A percentile compares a stretch with the other conserved stretches of the same genome.
Conservation (phyloP, 2,113 vertebrate genomes). For the Limanda limanda region DNA sequence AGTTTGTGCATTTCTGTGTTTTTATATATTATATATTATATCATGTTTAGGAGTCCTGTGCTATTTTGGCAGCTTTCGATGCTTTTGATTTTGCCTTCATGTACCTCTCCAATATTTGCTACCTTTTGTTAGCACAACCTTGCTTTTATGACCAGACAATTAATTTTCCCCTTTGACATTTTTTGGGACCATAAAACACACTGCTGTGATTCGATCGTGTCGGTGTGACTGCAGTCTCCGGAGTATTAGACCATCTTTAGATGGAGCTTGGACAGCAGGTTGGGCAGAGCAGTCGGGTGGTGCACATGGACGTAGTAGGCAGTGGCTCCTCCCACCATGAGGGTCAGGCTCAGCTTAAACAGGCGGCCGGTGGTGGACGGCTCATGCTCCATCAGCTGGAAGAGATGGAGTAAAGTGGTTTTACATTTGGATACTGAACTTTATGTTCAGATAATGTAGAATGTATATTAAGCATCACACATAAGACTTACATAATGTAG, state of each 20-base stretch:
- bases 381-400: slow-evolving; percentile 20
- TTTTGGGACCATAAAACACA: too few relatives aligned
- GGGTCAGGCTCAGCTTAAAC: slow-evolving; percentile 57
- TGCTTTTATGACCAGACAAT: too few relatives aligned
- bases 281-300: slow-evolving; percentile 45
- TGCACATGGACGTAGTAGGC: slow-evolving; percentile 60
- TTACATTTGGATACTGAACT: background rate
- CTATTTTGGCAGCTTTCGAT: too few relatives aligned
- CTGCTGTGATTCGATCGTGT: background rate
- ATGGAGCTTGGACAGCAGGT: slow-evolving; percentile 55
- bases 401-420: background rate
- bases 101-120: too few relatives aligned
- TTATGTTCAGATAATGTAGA: background rate
- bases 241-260: slow-evolving; percentile 40
- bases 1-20: background rate
- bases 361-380: slow-evolving; percentile 27
- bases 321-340: slow-evolving; percentile 47
- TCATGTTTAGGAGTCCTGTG: too few relatives aligned
- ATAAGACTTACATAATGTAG: background rate
- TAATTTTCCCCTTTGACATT: too few relatives aligned
- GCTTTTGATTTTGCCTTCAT: too few relatives aligned
- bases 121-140: too few relatives aligned
- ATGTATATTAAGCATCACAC: background rate
- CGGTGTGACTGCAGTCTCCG: background rate
- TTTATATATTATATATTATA: background rate